Base-by-base conservation (phyloP, 2,113 vertebrate genomes). In the Alosa alosa region DNA sequence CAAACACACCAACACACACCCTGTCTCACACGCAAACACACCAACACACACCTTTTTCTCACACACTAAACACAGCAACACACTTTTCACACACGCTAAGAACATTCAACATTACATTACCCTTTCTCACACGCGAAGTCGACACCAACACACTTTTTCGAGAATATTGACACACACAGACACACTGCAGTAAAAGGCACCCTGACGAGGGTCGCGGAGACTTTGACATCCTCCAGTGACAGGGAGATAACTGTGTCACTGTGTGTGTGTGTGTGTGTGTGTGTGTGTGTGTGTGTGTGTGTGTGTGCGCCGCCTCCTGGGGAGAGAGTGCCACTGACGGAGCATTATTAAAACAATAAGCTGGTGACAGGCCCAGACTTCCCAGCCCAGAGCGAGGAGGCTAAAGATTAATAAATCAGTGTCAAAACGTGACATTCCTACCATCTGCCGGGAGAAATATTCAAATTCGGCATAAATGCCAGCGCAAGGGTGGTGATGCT, bases 391-490 rank as follows among this genome's bases (percentile, higher is more conserved):
- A 11, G 36, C 36, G 72, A 41, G 91, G 92, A 90, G 92, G 91
- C 93, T 91, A 92, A 91, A 91, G 93, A 94, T 94, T 95, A 95
- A 95, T 95, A 96, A 95, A 95, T 95, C 94, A 93, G 93, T 94
- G 94, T 95, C 94, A 93, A 86, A 92, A 92, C 92, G 92, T 96
- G 95, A 95, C 94, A 95, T 94, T 95, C 94, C 93, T 94, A 95
- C 95, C 95, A 95, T 95, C 95, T 95, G 95, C 94, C 92, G 93
- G 10, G 94, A 94, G 94, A 94, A 95, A 95, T 95, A 96, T 96
- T 96, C 93, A 95, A 95, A 96, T 95, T 90, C 95, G 94, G 93
- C 94, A 94, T 94, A 95, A 95, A 96, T 95, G 94, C 95, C 94
- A 93, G 90, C 83, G 5, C 82, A 83, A 88, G 86, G 87, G 47